Evolutionary conservation across 2,113 vertebrate species (phyloP).

Genomic region (Seriola rivoliana): DNA sequence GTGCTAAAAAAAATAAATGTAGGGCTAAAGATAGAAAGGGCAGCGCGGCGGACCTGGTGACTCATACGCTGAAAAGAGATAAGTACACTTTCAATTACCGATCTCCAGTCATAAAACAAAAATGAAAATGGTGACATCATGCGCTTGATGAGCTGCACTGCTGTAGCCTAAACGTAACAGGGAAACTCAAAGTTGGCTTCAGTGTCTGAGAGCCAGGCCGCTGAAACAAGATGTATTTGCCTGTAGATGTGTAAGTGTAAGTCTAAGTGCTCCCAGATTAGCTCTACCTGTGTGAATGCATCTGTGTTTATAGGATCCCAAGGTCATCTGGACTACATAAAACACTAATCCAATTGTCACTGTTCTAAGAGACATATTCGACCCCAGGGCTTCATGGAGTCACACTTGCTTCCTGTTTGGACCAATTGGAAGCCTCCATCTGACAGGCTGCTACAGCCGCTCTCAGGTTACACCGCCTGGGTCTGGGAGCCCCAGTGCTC

Average conservation of each 20-base stretch:
- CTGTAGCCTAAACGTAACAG: neutral
- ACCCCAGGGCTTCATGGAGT: slow-evolving; percentile 64
- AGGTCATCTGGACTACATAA: slow-evolving; percentile 64
- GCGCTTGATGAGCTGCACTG: slow-evolving; percentile 26
- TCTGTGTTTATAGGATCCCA: slow-evolving; percentile 49
- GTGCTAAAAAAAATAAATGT: slow-evolving; percentile 48
- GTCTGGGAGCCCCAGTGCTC: slow-evolving; percentile 50
- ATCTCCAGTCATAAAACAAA: slow-evolving; percentile 65
- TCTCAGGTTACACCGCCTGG: slow-evolving; percentile 69
- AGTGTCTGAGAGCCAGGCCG: slow-evolving; percentile 3
- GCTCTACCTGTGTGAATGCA: slow-evolving; percentile 46
- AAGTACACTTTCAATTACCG: slow-evolving; percentile 67
- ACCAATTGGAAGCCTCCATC: slow-evolving; percentile 67
- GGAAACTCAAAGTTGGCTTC: neutral
- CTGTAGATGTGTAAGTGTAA: slow-evolving; percentile 13
- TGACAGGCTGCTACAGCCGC: slow-evolving; percentile 67
- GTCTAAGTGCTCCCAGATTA: slow-evolving; percentile 34
- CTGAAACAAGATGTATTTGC: neutral
- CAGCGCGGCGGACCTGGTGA: slow-evolving; percentile 46
- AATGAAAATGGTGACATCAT: slow-evolving; percentile 64
- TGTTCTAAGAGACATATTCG: slow-evolving; percentile 61
- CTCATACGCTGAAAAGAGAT: slow-evolving; percentile 67
- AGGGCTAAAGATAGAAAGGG: slow-evolving; percentile 63
- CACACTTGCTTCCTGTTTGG: slow-evolving; percentile 69
- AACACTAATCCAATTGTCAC: slow-evolving; percentile 79